phyloP scores from a whole-genome alignment of 2,888 invertebrate species.

The Timema cristinae region DNA sequence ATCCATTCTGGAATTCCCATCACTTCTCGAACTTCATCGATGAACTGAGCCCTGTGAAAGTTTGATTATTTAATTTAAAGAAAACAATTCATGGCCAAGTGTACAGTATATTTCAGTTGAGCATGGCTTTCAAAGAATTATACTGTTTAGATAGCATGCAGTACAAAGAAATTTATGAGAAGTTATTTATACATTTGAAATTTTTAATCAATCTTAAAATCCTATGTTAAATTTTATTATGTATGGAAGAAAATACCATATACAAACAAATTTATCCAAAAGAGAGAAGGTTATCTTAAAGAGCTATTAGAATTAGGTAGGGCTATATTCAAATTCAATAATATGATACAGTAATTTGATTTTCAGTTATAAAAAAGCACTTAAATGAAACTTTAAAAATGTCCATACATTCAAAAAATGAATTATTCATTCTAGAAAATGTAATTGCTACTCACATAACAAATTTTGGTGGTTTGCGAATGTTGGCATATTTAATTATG shows the following conservation, averaged over 20 bases:
- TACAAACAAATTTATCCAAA: neutral
- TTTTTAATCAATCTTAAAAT: neutral
- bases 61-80: neutral
- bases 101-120: no score
- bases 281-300: neutral
- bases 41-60: constrained; percentile 68
- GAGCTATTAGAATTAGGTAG: no score
- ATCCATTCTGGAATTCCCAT: constrained; percentile 90
- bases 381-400: neutral
- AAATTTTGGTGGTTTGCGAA: constrained; percentile 82
- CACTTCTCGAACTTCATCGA: constrained; percentile 72
- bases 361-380: no score
- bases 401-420: no score
- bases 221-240: neutral
- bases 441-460: constrained; percentile 65
- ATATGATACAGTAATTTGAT: neutral
- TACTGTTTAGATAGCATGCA: no score
- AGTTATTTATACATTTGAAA: no score
- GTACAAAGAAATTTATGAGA: no score
- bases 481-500: constrained; percentile 83
- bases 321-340: neutral
- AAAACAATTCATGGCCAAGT: neutral
- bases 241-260: neutral
- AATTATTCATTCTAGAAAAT: no score
- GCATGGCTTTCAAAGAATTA: no score